phyloP scores from a whole-genome alignment of 92 coral and sea anemone genomes.

The Virgularia gustaviana region DNA sequence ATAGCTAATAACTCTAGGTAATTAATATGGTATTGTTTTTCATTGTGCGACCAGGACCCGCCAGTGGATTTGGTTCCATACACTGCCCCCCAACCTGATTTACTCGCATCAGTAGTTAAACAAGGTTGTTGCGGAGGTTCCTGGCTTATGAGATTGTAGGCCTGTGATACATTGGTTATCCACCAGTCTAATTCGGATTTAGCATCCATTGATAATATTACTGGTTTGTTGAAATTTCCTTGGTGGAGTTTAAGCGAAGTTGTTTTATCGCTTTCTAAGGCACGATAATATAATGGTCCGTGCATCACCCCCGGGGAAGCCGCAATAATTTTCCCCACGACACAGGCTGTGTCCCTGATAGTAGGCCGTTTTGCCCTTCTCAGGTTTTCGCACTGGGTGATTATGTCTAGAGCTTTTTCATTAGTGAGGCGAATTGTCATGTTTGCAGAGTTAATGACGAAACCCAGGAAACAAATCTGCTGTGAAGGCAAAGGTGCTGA shows the following conservation, averaged over 20 bases:
- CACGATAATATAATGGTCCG: slow-evolving; percentile 41
- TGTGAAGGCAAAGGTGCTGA: slow-evolving; percentile 47
- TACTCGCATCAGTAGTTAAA: slow-evolving; percentile 39
- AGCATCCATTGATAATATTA: slow-evolving; percentile 28
- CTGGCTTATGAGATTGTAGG: slow-evolving; percentile 9
- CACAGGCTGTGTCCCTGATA: slow-evolving; percentile 43
- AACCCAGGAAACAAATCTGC: slow-evolving; percentile 52
- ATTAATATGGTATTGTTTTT: slow-evolving; percentile 35
- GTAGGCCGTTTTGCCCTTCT: slow-evolving; percentile 9
- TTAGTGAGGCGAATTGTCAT: slow-evolving; percentile 57
- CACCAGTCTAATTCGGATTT: slow-evolving; percentile 44
- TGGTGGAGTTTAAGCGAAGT: slow-evolving; percentile 29
- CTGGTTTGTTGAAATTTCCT: slow-evolving; percentile 15
- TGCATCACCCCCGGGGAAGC: slow-evolving; percentile 42
- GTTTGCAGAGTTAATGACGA: slow-evolving; percentile 46
- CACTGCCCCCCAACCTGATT: slow-evolving; percentile 40
- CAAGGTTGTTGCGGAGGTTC: slow-evolving; percentile 11
- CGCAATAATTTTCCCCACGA: slow-evolving; percentile 45
- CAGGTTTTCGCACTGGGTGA: slow-evolving; percentile 29
- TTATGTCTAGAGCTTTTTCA: slow-evolving; percentile 37
- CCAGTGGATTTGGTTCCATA: slow-evolving; percentile 13
- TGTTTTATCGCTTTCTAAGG: slow-evolving; percentile 39
- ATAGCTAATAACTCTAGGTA: slow-evolving; percentile 47
- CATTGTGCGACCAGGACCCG: slow-evolving; percentile 31
- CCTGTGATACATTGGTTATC: slow-evolving; percentile 6